Percentiles rank a stretch among this genome's conserved stretches.
phyloP scores from a whole-genome alignment of 2,888 invertebrate genomes.

The Plemyria rubiginata region DNA sequence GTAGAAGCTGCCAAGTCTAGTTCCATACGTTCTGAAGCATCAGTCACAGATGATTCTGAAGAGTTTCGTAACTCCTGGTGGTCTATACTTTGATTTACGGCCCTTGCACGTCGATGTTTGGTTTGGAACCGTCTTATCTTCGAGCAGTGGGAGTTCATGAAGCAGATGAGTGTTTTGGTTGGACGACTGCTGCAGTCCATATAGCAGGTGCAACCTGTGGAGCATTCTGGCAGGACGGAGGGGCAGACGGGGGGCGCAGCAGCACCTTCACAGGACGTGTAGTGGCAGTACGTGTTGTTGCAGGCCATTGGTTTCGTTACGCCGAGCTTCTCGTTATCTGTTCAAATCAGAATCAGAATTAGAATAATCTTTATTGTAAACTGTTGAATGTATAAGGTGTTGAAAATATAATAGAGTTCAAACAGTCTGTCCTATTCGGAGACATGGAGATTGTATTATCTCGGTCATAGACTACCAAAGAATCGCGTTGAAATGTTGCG shows the following conservation, averaged over 20 bases:
- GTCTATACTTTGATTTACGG: neutral
- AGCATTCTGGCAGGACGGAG: slow-evolving; percentile 44
- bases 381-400: too few species aligned
- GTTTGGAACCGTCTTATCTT: slow-evolving; percentile 35
- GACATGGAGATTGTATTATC: neutral
- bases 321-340: slow-evolving; percentile 1
- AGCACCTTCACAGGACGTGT: slow-evolving; percentile 49
- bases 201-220: slow-evolving; percentile 54
- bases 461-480: neutral
- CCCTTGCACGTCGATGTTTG: slow-evolving; percentile 19
- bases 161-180: slow-evolving; percentile 44
- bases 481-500: neutral
- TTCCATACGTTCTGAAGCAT: neutral
- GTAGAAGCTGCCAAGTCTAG: neutral
- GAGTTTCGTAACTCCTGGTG: neutral
- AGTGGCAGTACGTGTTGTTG: slow-evolving; percentile 49
- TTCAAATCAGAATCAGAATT: too few species aligned
- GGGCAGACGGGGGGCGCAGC: slow-evolving; percentile 56
- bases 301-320: slow-evolving; percentile 33
- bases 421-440: too few species aligned
- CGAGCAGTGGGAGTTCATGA: slow-evolving; percentile 49
- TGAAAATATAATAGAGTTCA: too few species aligned
- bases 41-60: neutral
- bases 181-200: slow-evolving; percentile 51
- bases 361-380: too few species aligned